These are phyloP conservation scores for Synchiropus splendidus DNA, from an alignment of 2,113 vertebrate genomes.

Conservation along the genomic window DNA sequence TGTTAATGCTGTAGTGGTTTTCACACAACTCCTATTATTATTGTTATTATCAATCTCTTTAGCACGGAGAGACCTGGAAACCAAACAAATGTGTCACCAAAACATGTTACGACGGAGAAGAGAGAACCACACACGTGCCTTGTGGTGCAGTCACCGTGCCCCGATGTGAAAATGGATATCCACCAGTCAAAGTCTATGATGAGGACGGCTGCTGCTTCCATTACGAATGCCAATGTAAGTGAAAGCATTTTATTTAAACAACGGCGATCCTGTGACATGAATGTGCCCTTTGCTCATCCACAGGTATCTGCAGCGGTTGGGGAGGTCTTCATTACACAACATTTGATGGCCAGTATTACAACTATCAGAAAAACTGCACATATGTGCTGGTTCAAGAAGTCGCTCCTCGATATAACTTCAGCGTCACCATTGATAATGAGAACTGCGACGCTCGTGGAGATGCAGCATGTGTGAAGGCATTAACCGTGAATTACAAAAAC, in stretches of 20 bases:
- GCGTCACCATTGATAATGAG: conserved; percentile 73
- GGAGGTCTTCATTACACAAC: conserved; percentile 84
- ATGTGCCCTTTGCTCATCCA: conserved; percentile 6
- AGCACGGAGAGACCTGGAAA: conserved; percentile 75
- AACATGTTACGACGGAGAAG: conserved; percentile 59
- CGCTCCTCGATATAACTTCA: conserved; percentile 70
- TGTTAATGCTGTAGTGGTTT: no score
- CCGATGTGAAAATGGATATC: conserved; percentile 67
- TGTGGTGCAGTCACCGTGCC: conserved; percentile 53
- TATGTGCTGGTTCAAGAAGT: conserved; percentile 84
- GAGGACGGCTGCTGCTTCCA: conserved; percentile 70
- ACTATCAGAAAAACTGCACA: conserved; percentile 84
- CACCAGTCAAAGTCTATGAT: conserved; percentile 63
- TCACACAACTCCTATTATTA: no score
- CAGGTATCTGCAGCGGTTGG: conserved; percentile 85
- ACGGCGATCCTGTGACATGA: neutral
- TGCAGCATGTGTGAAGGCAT: conserved; percentile 73
- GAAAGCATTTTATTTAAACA: neutral
- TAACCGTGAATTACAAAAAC: conserved; percentile 75
- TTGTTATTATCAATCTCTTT: conserved; percentile 1
- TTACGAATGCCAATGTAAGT: conserved; percentile 85
- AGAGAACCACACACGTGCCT: conserved; percentile 4
- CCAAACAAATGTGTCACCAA: conserved; percentile 63
- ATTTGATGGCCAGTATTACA: conserved; percentile 86
- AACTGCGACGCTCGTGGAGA: conserved; percentile 62